Evolutionary conservation across 2,888 invertebrate genomes (phyloP).

Genomic region (Anarsia innoxiella): DNA sequence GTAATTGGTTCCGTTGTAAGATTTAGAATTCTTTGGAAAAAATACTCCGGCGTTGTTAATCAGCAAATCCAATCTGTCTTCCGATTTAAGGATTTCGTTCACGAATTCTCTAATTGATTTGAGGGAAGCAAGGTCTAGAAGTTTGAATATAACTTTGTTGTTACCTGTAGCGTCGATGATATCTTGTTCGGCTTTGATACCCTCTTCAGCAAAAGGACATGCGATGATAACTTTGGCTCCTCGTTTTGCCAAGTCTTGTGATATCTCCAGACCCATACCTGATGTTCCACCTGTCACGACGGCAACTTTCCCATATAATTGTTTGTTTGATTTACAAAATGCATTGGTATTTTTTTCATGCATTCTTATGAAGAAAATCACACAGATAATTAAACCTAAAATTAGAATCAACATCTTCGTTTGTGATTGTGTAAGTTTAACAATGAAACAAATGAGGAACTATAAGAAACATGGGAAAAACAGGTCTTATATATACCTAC

Average conservation of each 20-base stretch:
- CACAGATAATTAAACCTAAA: background rate
- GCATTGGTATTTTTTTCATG: conserved; percentile 58
- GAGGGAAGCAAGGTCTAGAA: conserved; percentile 83
- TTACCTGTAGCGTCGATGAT: conserved; percentile 81
- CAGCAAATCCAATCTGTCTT: conserved; percentile 84
- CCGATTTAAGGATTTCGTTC: conserved; percentile 80
- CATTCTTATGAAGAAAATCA: too few species aligned
- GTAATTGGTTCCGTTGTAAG: conserved; percentile 88
- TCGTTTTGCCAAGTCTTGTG: conserved; percentile 52
- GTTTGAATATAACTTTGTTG: conserved; percentile 80
- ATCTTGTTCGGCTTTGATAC: conserved; percentile 65
- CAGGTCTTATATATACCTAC: too few species aligned
- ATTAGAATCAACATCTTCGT: too few species aligned
- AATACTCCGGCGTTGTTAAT: conserved; percentile 93
- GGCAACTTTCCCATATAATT: conserved; percentile 49
- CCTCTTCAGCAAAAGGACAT: conserved; percentile 57
- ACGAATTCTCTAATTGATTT: conserved; percentile 88
- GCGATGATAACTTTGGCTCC: conserved; percentile 60
- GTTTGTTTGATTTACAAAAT: conserved; percentile 53
- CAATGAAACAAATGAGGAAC: too few species aligned
- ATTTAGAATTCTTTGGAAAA: conserved; percentile 72
- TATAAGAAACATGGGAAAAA: too few species aligned
- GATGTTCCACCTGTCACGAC: conserved; percentile 59
- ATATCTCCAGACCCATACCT: conserved; percentile 59
- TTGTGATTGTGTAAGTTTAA: too few species aligned